Evolutionary conservation across 2,113 vertebrate genomes (phyloP).

Genomic region (Tringa solitaria): DNA sequence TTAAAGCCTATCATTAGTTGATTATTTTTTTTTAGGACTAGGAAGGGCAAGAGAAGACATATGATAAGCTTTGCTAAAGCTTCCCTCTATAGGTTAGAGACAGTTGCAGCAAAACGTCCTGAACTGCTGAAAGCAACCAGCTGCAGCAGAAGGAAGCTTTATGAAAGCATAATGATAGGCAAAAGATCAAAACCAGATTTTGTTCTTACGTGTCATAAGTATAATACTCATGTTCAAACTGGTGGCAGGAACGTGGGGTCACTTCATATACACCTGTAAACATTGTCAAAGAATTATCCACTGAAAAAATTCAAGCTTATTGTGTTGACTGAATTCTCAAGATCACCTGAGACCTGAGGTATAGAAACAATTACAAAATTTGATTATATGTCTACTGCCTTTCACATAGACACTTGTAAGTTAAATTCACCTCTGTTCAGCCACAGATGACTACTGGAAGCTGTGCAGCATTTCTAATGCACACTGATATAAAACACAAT

Average conservation of each 20-base stretch:
- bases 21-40: neutral
- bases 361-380: neutral
- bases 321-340: neutral
- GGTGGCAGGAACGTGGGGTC: constrained; percentile 96
- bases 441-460: neutral
- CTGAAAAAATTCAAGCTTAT: neutral
- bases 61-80: neutral
- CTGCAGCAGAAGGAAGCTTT: neutral
- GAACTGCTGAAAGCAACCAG: neutral
- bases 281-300: neutral
- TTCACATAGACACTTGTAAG: neutral
- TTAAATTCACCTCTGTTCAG: neutral
- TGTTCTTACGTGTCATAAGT: constrained; percentile 93
- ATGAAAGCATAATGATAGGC: neutral
- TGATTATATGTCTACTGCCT: neutral
- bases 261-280: constrained; percentile 94
- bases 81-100: neutral
- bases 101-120: neutral
- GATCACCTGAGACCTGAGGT: neutral
- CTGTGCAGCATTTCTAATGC: neutral
- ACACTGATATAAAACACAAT: neutral
- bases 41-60: neutral
- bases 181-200: neutral
- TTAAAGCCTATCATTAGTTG: neutral
- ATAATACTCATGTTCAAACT: constrained; percentile 95